A percentile compares a stretch with the other conserved stretches of the same genome.
Conservation (phyloP, 2,888 invertebrate species). For the Coremacera marginata region DNA sequence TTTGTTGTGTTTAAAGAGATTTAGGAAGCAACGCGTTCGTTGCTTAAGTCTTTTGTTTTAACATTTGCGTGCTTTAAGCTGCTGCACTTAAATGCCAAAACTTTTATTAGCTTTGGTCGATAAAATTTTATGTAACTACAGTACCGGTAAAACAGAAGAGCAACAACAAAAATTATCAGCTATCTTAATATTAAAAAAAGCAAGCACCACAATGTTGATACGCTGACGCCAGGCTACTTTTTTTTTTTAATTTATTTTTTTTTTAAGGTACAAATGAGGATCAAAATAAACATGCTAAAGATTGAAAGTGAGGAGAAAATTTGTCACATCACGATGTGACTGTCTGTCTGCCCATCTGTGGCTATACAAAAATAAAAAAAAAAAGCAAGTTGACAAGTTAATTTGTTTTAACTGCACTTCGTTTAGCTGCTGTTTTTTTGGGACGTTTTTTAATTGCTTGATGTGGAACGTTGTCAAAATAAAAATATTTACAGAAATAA, state of each 20-base stretch:
- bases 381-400: too few relatives aligned
- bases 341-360: too few relatives aligned
- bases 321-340: neutral
- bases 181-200: too few relatives aligned
- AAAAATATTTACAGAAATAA: too few relatives aligned
- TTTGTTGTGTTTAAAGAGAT: too few relatives aligned
- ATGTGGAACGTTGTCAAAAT: too few relatives aligned
- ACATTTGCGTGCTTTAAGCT: neutral
- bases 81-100: neutral
- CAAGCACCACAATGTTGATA: too few relatives aligned
- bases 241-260: too few relatives aligned
- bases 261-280: neutral
- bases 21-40: neutral
- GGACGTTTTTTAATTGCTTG: neutral
- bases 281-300: neutral
- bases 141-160: too few relatives aligned
- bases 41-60: constrained; percentile 15
- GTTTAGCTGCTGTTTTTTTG: neutral
- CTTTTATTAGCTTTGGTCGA: neutral
- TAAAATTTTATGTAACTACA: neutral
- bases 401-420: neutral
- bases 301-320: constrained; percentile 11
- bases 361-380: too few relatives aligned
- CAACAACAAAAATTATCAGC: too few relatives aligned
- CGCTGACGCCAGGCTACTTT: too few relatives aligned